Base-by-base conservation (phyloP, 2,797 vertebrate species). In the Mareca penelope region DNA sequence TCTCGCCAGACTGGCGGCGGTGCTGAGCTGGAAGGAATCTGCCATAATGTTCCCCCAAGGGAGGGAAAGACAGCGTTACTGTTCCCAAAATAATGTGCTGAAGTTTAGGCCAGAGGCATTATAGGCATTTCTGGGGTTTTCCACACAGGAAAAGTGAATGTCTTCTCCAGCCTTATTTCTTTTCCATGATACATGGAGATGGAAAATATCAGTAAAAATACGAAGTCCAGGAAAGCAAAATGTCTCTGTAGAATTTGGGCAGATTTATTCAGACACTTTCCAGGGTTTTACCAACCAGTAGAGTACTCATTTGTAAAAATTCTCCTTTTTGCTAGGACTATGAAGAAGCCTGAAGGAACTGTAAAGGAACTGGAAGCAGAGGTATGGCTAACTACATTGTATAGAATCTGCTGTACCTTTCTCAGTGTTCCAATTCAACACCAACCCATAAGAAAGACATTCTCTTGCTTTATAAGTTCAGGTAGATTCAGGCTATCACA, bases 131-230 rank as follows among this genome's bases (percentile, higher is more conserved):
- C 68, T 59, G 48, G 63, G 56, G n/a, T 78, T 92, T 95, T 95
- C 46, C 82, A 88, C 59, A 78, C 67, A 46, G 59, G 37, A 78
- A 39, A 72, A 64, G 21, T 2, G 6, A 86, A 60, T 10, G 7
- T 8, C 23, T 90, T 68, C 40, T 79, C 53, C 75, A 77, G 33
- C 11, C 46, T 80, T 31, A 13, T 1, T 2, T n/a, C 29, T 81
- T 94, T 94, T 89, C 75, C 48, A 4, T 73, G 15, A 56, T 37
- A 73, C 19, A n/a, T 22, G 28, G 53, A 80, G 40, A 64, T 80
- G 84, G 84, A 95, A 95, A 94, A 60, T 64, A 40, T 18, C 64
- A 56, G 42, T 85, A 79, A 90, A 93, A 84, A n/a, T 37, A 64
- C 48, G 35, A 64, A 53, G 28, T 53, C 44, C 10, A 53, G 68